Base-by-base conservation (phyloP, 1,140 invertebrate species). In the Eubasilissa regina region DNA sequence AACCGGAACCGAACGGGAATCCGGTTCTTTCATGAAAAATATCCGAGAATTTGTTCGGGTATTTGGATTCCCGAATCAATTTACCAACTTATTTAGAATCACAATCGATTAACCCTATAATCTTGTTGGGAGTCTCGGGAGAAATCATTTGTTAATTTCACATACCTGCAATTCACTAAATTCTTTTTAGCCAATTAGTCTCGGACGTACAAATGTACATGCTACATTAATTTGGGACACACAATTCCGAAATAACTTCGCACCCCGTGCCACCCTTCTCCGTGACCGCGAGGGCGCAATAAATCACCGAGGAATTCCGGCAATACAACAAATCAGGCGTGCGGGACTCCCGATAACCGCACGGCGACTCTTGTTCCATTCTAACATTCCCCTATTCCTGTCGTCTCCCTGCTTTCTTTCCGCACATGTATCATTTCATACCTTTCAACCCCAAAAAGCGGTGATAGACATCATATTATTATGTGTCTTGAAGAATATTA, bases 301-400 rank as follows among this genome's bases (percentile, higher is more conserved):
- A 66, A 66, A 66, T 66, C 62, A 66, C 17, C 35, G 12, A 15
- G 35, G 62, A 25, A 66, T 66, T 66, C 62, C 55, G 62, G 43
- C 62, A 66, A 66, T 66, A 66, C 9, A 12, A 66, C 35, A 44
- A 66, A 66, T 66, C 62, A 43, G 43, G 62, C 62, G 62, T 44
- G 44, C 44, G 62, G 12, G 10, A 44, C 35, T n/a, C 4, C 13
- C 35, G 62, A 44, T 66, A 66, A 44, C 62, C 62, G 10, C 62
- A 44, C 62, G n/a, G 55, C 4, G 62, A 66, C 62, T 15, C 62
- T 43, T 66, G 35, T 66, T 66, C 62, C 62, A 35, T 44, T 66
- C 35, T 43, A 3, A 11, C 35, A 15, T 35, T 35, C 25, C 25
- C 25, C 25, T 3, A 6, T 35, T 6, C 25, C 44, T 44, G 62